These are phyloP conservation scores for Emydoidea blandingii DNA, from an alignment of 2,797 vertebrate species.

Conservation along the genomic window DNA sequence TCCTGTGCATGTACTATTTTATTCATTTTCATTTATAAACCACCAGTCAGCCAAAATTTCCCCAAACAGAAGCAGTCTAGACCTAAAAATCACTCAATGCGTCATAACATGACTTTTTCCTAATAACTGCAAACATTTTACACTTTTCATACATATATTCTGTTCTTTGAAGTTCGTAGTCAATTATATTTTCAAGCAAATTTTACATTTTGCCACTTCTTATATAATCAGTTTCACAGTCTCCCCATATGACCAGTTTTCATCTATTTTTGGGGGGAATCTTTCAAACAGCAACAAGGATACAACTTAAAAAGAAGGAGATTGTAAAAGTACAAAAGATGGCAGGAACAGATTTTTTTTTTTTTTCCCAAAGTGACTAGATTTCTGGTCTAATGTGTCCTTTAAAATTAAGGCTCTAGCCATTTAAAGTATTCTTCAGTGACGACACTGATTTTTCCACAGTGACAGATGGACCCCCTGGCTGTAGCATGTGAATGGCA, in stretches of 20 bases:
- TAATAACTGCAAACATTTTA: not conserved
- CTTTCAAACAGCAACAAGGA: not conserved
- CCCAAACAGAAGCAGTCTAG: not conserved
- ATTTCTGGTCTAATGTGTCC: not conserved
- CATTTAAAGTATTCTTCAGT: not conserved
- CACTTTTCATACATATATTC: not conserved
- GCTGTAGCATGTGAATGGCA: fast-evolving
- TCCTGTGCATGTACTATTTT: not conserved
- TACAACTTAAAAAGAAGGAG: not conserved
- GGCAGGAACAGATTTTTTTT: not conserved
- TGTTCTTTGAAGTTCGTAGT: not conserved
- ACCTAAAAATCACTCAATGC: not conserved
- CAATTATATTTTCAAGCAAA: not conserved
- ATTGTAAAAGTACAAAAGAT: not conserved
- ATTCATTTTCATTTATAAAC: not conserved
- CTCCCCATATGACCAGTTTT: not conserved
- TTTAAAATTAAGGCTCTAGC: not conserved
- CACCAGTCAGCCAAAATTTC: not conserved
- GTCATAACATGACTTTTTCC: not conserved
- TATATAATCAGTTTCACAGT: not conserved
- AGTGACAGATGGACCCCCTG: not conserved
- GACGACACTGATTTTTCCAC: not conserved
- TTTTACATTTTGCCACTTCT: not conserved
- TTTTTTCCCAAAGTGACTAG: not conserved
- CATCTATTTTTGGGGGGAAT: not conserved